Base-by-base conservation (phyloP, 2,113 vertebrate genomes). In the Vidua macroura region DNA sequence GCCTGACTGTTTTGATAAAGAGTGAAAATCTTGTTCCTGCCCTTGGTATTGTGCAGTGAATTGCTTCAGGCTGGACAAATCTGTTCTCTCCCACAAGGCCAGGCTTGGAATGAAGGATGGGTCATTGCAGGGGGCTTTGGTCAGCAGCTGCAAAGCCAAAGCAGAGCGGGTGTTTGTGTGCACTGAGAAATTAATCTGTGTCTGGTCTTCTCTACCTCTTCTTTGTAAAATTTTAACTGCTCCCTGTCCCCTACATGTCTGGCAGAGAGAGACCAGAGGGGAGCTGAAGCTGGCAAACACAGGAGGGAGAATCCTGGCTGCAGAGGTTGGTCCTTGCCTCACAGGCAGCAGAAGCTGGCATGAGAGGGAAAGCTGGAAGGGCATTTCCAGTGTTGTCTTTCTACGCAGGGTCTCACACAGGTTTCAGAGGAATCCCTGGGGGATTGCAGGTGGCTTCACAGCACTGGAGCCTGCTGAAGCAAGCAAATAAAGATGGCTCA, bases 161-260 rank as follows among this genome's bases (percentile, higher is more conserved):
- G 72, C 39, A 64, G 13, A 0, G 0, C 2, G 5, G 43, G 13
- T 0, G 0, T 23, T 66, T 74, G 23, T 60, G 8, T 62, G 13
- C 35, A 12, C 31, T 27, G 53, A 69, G 49, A 52, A 92, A 69
- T 58, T 73, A 3, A 16, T 30, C 1, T 53, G 28, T 48, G 30
- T 67, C 39, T 77, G 39, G 24, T 22, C 5, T 1, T 10, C 25
- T 43, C 21, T 16, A 15, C 27, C 10, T 48, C 13, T 67, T 77
- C 37, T 55, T 75, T 0, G 1, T 35, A 68, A 86, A 84, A 59
- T 18, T 62, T 85, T 53, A 52, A 49, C 13, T 35, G 33, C 21
- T 87, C 5, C 19, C 15, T 43, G 13, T 79, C 33, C 66, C 23
- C 14, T 51, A 11, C 14, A 8, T 30, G 35, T 58, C n/a, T 10